phyloP scores from a whole-genome alignment of 1,140 invertebrate species.

The Drosophila novamexicana region DNA sequence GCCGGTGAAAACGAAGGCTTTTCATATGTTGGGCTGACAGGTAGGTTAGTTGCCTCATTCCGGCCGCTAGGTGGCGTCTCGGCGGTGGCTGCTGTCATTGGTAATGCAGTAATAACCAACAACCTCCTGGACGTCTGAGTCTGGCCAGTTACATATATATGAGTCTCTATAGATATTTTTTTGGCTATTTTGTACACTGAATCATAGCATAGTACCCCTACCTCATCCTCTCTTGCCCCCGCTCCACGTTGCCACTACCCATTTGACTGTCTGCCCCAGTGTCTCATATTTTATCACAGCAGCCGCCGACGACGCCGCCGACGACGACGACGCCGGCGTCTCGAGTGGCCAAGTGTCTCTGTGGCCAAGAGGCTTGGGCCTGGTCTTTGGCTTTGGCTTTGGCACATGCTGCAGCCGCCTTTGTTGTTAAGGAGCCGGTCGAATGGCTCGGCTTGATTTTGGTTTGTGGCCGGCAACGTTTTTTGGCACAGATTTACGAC shows the following conservation, averaged over 20 bases:
- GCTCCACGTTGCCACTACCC: slow-evolving; percentile 32
- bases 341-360: slow-evolving; percentile 78
- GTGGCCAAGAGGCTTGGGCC: slow-evolving; percentile 51
- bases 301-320: slow-evolving; percentile 39
- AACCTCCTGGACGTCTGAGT: slow-evolving; percentile 48
- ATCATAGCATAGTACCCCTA: slow-evolving; percentile 48
- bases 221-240: not conserved
- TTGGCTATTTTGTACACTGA: slow-evolving; percentile 71
- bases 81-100: slow-evolving; percentile 51
- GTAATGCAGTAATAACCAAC: slow-evolving; percentile 54
- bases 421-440: slow-evolving; percentile 52
- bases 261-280: slow-evolving; percentile 79
- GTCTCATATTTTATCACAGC: slow-evolving; percentile 81
- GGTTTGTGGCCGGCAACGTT: slow-evolving; percentile 35
- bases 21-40: slow-evolving; percentile 67
- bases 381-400: slow-evolving; percentile 44
- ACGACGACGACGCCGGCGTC: slow-evolving; percentile 45
- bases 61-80: slow-evolving; percentile 72
- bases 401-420: slow-evolving; percentile 71
- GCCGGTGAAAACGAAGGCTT: slow-evolving; percentile 49
- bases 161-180: slow-evolving; percentile 36
- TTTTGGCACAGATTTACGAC: slow-evolving; percentile 79
- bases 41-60: slow-evolving; percentile 63
- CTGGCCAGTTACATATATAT: slow-evolving; percentile 48
- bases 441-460: slow-evolving; percentile 30